These are phyloP conservation scores for Acrossocheilus fasciatus DNA, from an alignment of 2,797 vertebrate species.

Conservation along the genomic window DNA sequence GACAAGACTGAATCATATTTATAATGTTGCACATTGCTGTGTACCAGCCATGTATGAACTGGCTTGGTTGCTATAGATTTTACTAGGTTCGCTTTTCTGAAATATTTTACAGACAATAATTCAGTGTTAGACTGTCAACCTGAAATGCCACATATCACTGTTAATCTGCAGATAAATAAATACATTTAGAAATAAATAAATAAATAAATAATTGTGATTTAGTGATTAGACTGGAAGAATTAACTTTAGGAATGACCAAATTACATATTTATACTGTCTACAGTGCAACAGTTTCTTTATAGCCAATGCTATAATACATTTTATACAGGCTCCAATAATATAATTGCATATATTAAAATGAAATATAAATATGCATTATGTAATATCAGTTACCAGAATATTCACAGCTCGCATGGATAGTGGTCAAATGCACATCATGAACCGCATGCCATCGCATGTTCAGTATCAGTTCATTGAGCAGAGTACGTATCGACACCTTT, in stretches of 20 bases:
- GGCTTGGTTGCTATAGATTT: not conserved
- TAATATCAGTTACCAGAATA: not conserved
- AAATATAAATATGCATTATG: not conserved
- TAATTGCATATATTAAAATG: not conserved
- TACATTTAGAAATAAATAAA: too few relatives aligned
- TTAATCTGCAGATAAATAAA: not conserved
- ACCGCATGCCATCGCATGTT: not conserved
- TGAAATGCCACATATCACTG: not conserved
- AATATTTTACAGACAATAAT: not conserved
- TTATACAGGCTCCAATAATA: too few relatives aligned
- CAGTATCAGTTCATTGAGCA: not conserved
- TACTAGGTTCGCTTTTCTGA: not conserved
- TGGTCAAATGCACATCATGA: not conserved
- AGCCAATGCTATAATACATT: not conserved
- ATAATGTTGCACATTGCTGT: not conserved
- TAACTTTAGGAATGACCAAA: not conserved
- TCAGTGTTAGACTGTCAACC: not conserved
- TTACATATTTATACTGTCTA: not conserved
- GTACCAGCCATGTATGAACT: not conserved
- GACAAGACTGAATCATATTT: not conserved
- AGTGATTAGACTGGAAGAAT: not conserved
- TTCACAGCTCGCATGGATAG: not conserved
- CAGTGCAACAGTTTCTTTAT: not conserved
- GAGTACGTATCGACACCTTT: slow-evolving; percentile 22
- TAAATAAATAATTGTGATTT: not conserved